Percentiles rank a stretch among this genome's conserved stretches.
These are phyloP conservation scores for Prionace glauca DNA, from an alignment of 2,797 vertebrate species.

Conservation along the genomic window DNA sequence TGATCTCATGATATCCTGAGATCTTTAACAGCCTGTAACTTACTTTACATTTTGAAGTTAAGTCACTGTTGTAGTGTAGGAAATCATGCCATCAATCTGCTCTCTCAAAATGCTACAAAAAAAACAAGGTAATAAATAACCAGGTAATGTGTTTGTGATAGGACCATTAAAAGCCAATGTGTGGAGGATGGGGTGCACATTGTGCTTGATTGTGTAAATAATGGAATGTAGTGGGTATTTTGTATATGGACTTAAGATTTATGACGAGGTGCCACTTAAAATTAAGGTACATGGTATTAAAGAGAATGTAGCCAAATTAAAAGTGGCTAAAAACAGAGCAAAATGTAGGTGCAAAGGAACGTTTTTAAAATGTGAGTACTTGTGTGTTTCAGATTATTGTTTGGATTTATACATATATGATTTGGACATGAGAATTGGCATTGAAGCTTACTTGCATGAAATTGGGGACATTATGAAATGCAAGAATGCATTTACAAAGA, in stretches of 20 bases:
- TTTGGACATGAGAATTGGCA: not conserved
- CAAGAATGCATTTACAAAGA: not conserved
- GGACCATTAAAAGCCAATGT: too few relatives aligned
- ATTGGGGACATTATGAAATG: not conserved
- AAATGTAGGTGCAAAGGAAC: not conserved
- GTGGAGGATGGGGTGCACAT: too few relatives aligned
- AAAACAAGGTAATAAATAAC: too few relatives aligned
- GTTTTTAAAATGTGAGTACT: not conserved
- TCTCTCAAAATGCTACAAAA: too few relatives aligned
- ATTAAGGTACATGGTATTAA: not conserved
- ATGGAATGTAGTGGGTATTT: too few relatives aligned
- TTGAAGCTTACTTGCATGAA: not conserved
- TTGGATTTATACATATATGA: not conserved
- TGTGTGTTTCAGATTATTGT: not conserved
- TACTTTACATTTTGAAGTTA: too few relatives aligned
- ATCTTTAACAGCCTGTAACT: too few relatives aligned
- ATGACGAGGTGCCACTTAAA: not conserved
- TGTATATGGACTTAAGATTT: too few relatives aligned
- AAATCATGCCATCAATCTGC: too few relatives aligned
- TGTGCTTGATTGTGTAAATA: too few relatives aligned
- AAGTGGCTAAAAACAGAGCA: not conserved
- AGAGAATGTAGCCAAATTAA: not conserved
- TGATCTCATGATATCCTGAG: not conserved
- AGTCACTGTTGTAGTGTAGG: too few relatives aligned
- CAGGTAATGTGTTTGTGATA: too few relatives aligned